phyloP scores from a whole-genome alignment of 2,797 vertebrate species.

The Loris lydekkerianus region DNA sequence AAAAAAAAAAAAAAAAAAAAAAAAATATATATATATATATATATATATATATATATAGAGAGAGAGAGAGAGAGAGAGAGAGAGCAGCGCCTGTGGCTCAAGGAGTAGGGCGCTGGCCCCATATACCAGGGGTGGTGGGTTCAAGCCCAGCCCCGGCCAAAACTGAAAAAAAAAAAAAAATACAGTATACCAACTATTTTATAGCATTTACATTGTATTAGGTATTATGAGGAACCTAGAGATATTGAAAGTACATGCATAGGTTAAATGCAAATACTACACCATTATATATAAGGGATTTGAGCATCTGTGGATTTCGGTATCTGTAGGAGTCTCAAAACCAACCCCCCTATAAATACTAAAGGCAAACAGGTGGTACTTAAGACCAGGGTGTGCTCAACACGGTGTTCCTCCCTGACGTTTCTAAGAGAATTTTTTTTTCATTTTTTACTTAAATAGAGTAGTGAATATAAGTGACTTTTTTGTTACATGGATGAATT shows the following conservation, averaged over 20 bases:
- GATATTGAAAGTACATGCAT: not conserved
- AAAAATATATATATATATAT: too few species aligned
- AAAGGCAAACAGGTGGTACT: not conserved
- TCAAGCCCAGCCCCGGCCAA: too few species aligned
- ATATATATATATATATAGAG: too few species aligned
- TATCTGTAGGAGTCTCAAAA: not conserved
- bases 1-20: too few species aligned
- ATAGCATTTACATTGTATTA: not conserved
- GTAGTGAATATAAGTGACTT: not conserved
- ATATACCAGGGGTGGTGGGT: too few species aligned
- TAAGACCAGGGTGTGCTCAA: not conserved
- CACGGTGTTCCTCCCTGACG: not conserved
- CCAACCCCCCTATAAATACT: not conserved
- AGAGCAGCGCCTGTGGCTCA: too few species aligned
- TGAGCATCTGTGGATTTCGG: not conserved
- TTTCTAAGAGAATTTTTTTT: slow-evolving; percentile 22
- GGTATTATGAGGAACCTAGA: not conserved
- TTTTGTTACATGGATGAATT: not conserved
- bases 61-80: too few species aligned
- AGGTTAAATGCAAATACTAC: not conserved
- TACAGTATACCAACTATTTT: not conserved
- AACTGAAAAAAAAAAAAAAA: not conserved
- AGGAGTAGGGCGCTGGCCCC: too few species aligned
- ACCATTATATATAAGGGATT: not conserved
- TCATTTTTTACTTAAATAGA: not conserved